Percentiles rank a stretch among this genome's conserved stretches.
Conservation (phyloP, 2,888 invertebrate species). For the Hermaeophaga mercurialis region DNA sequence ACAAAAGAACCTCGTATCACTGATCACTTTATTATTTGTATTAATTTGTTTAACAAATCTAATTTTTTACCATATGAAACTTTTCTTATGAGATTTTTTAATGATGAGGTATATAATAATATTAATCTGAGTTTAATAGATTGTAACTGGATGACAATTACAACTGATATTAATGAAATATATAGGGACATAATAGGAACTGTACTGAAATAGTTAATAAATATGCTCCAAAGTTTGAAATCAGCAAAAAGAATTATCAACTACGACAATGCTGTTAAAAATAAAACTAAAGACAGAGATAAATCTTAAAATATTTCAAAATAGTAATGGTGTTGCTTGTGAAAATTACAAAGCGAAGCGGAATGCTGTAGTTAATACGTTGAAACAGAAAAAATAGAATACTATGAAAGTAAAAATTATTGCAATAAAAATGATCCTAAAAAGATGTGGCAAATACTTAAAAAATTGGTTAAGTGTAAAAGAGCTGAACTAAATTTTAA, state of each 20-base stretch:
- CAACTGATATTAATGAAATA: conserved; percentile 12
- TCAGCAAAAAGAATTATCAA: conserved; percentile 3
- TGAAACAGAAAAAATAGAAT: background rate
- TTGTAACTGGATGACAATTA: conserved; percentile 7
- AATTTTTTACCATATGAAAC: background rate
- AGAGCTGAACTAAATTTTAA: conserved; percentile 1
- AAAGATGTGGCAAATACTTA: background rate
- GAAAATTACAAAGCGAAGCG: background rate
- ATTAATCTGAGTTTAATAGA: conserved; percentile 12
- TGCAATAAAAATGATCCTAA: background rate
- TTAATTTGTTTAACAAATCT: background rate
- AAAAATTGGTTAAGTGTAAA: conserved; percentile 3
- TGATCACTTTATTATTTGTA: too few species aligned
- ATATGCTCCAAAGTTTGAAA: background rate
- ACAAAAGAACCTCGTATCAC: background rate
- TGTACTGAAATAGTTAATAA: conserved; percentile 9
- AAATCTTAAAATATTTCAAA: too few species aligned
- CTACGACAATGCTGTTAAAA: conserved; percentile 1
- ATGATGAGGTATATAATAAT: conserved; percentile 5
- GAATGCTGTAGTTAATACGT: background rate
- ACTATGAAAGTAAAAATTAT: background rate
- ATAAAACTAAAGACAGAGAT: background rate
- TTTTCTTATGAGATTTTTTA: background rate
- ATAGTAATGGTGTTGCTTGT: too few species aligned
- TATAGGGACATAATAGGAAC: conserved; percentile 4